Evolutionary conservation across 2,113 vertebrate species (phyloP), one percentile per base, ranked within the genome.

Genomic region (Potamarius usumacintae): DNA sequence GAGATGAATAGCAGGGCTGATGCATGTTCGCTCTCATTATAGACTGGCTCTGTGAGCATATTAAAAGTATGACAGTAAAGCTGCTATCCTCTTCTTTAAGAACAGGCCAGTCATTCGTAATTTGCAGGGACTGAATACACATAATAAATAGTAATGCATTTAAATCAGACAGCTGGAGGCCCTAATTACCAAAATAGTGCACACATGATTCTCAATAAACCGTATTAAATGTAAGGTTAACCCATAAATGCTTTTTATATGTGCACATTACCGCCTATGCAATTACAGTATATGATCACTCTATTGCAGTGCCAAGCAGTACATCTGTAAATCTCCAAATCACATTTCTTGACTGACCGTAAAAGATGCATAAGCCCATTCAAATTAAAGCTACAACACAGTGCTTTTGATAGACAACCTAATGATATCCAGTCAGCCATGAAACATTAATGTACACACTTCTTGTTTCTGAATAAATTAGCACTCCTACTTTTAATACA

Each of bases 141-240:
- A 89, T 92, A 86, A 90, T 90, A 90, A 92, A 92, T 87, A 78
- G 27, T 87, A 91, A 92, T 90, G 30, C 69, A 91, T 93, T 93
- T 90, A 87, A 90, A 89, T 82, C 57, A 27, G 85, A 79, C 82
- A 78, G 91, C 92, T 88, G 12, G 85, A 80, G 88, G 84, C 57
- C 82, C 83, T 93, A 90, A 91, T 92, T 83, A 89, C 82, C 67
- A 78, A 92, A 85, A 91, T 85, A 86, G 90, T 82, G 86, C 72
- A 83, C 83, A 89, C 79, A 92, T 87, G 88, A 90, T 88, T 88
- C 89, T 86, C 84, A 90, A 84, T 88, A 88, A 91, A 91, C 60
- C 81, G 80, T 60, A 89, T 79, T 90, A 88, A 88, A 90, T 90
- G 72, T 88, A 89, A 90, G 55, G 65, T 87, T 74, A 83, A 87